These are phyloP conservation scores for Odobenus rosmarus DNA, from an alignment of 2,113 vertebrate species.

Conservation along the genomic window DNA sequence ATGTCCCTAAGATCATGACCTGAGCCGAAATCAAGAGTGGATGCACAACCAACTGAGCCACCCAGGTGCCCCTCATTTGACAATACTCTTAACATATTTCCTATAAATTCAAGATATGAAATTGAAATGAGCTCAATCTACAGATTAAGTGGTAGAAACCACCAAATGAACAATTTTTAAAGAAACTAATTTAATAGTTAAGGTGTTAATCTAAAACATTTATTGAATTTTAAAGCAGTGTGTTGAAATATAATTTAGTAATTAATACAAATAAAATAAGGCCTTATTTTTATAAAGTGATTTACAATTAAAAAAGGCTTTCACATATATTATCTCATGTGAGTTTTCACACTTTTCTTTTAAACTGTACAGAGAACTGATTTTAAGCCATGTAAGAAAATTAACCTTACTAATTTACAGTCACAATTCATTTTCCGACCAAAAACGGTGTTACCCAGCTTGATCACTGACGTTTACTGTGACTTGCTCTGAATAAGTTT, in stretches of 20 bases:
- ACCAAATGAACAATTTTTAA: neutral
- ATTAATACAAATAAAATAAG: neutral
- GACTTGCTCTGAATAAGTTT: slow-evolving; percentile 26
- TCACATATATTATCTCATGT: neutral
- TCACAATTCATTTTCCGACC: slow-evolving; percentile 33
- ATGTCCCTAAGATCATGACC: neutral
- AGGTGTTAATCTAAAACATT: neutral
- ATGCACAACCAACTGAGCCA: neutral
- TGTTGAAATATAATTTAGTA: neutral
- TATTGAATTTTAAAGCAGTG: neutral
- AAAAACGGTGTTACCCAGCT: neutral
- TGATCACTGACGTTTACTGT: neutral
- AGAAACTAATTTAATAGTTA: neutral
- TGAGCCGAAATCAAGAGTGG: neutral
- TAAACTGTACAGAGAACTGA: neutral
- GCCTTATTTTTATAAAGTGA: neutral
- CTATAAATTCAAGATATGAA: neutral
- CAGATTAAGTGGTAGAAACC: neutral
- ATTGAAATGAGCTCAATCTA: neutral
- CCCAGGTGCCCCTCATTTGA: neutral
- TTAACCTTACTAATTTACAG: slow-evolving; percentile 55
- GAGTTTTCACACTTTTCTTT: slow-evolving; percentile 31
- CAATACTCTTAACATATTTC: neutral
- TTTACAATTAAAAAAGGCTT: neutral
- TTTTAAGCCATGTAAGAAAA: slow-evolving; percentile 9